Conservation (phyloP, 2,113 vertebrate genomes). For the Odocoileus hemionus region DNA sequence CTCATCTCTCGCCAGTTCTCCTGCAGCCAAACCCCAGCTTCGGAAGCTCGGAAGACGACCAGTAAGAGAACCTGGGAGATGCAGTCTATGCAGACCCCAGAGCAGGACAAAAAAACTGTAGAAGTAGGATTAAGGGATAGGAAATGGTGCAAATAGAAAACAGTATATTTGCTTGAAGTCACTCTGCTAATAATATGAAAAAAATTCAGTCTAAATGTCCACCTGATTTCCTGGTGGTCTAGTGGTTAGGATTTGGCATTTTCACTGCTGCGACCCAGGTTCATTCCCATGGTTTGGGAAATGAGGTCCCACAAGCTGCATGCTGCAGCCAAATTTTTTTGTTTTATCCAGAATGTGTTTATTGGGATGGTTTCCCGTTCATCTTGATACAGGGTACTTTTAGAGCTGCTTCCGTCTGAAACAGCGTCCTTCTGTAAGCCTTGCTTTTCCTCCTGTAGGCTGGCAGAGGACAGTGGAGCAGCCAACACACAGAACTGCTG, state of each 20-base stretch:
- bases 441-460: too few relatives aligned
- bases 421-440: too few relatives aligned
- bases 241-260: not conserved
- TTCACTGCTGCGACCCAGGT: not conserved
- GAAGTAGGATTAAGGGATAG: not conserved
- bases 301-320: not conserved
- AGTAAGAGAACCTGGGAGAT: not conserved
- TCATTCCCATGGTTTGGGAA: not conserved
- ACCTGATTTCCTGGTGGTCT: not conserved
- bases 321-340: not conserved
- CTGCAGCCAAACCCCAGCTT: not conserved
- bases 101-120: not conserved
- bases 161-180: not conserved
- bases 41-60: not conserved
- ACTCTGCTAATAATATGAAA: not conserved
- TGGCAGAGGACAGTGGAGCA: too few relatives aligned
- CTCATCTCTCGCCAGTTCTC: not conserved
- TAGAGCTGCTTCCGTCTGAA: too few relatives aligned
- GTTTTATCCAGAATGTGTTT: too few relatives aligned
- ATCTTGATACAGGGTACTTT: too few relatives aligned
- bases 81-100: not conserved
- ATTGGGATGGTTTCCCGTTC: too few relatives aligned
- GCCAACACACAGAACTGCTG: too few relatives aligned
- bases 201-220: not conserved
- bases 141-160: not conserved